Conservation (phyloP, 2,113 vertebrate genomes). For the Eidolon helvum region DNA sequence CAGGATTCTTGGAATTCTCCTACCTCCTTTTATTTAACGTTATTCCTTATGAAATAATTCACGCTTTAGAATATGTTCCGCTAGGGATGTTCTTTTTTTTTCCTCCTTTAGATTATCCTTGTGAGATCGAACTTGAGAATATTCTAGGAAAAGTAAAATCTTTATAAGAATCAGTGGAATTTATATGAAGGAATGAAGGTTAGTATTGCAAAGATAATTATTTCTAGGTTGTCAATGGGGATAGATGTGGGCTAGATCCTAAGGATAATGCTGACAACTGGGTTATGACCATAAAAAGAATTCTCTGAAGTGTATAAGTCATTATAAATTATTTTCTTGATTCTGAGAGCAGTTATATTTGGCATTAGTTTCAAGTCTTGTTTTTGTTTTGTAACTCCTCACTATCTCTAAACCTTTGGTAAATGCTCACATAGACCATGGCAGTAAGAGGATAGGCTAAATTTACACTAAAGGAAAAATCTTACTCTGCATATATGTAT, state of each 20-base stretch:
- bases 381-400: background rate
- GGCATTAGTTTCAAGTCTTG: background rate
- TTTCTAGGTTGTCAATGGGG: background rate
- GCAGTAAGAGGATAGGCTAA: background rate
- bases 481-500: background rate
- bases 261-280: background rate
- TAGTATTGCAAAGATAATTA: background rate
- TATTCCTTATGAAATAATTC: background rate
- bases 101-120: background rate
- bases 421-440: background rate
- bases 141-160: background rate
- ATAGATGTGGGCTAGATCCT: rapidly evolving
- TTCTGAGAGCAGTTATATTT: background rate
- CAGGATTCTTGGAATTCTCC: background rate
- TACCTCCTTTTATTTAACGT: background rate
- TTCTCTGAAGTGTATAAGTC: background rate
- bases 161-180: background rate
- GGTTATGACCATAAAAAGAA: background rate
- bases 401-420: background rate
- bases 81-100: background rate
- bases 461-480: background rate
- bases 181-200: background rate
- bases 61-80: background rate
- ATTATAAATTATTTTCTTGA: background rate
- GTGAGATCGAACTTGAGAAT: background rate